phyloP scores from a whole-genome alignment of 2,888 invertebrate species.

The Oxycera nigricornis region DNA sequence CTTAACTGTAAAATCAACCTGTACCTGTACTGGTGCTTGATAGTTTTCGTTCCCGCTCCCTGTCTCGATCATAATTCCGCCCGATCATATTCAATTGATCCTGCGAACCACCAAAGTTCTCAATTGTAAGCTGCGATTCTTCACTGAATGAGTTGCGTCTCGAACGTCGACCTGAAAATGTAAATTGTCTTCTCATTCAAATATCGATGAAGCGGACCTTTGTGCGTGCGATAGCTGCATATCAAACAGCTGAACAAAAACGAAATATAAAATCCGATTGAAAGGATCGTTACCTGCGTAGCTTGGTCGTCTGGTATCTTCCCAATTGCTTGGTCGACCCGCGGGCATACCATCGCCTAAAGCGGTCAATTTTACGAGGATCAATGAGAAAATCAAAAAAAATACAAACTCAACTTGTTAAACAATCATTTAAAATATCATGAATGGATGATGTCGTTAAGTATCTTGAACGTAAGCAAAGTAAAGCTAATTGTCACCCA shows the following conservation, averaged over 20 bases:
- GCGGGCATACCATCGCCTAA: constrained; percentile 69
- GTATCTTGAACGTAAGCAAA: background rate
- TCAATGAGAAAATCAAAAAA: constrained; percentile 42
- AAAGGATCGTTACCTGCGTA: constrained; percentile 71
- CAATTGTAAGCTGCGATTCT: constrained; percentile 88
- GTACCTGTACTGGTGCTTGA: constrained; percentile 59
- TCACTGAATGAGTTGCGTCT: constrained; percentile 84
- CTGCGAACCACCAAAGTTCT: constrained; percentile 92
- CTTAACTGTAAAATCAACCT: constrained; percentile 30
- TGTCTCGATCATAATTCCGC: constrained; percentile 73
- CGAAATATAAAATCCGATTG: background rate
- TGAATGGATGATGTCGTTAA: constrained; percentile 23
- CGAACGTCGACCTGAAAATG: constrained; percentile 83
- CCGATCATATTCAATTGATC: constrained; percentile 87
- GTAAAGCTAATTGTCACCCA: too few relatives aligned
- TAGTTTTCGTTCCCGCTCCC: constrained; percentile 60
- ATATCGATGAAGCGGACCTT: too few relatives aligned
- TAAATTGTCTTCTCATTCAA: too few relatives aligned
- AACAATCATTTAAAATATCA: constrained; percentile 12
- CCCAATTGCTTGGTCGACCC: constrained; percentile 87
- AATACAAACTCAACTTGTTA: constrained; percentile 38
- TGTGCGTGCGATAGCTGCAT: too few relatives aligned
- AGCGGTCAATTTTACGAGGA: constrained; percentile 20
- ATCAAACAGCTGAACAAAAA: too few relatives aligned
- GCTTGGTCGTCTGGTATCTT: constrained; percentile 72